Evolutionary conservation across 1,140 invertebrate species (phyloP).

Genomic region (Augochlora pura): DNA sequence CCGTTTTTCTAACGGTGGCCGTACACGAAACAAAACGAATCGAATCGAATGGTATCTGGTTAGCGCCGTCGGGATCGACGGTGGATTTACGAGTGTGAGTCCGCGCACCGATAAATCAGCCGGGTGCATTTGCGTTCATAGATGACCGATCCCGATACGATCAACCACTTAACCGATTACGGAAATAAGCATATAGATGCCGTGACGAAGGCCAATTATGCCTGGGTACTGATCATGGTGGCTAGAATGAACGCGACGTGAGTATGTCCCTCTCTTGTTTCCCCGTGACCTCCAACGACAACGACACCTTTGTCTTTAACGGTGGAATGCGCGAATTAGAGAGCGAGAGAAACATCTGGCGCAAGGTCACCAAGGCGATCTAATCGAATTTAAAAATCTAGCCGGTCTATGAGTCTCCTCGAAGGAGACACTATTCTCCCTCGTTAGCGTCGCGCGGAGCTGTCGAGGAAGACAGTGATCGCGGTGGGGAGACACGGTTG

Average conservation of each 20-base stretch:
- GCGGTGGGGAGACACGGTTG: too few species aligned
- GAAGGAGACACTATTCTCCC: too few species aligned
- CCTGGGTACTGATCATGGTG: slow-evolving; percentile 80
- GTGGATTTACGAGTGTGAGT: not conserved
- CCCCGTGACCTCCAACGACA: too few species aligned
- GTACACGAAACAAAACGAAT: not conserved
- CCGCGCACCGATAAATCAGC: not conserved
- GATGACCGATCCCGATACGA: slow-evolving; percentile 82
- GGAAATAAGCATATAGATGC: slow-evolving; percentile 83
- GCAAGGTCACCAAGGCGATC: too few species aligned
- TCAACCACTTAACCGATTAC: slow-evolving; percentile 83
- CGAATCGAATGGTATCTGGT: not conserved
- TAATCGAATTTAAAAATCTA: too few species aligned
- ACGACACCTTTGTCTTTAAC: too few species aligned
- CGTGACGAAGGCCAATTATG: slow-evolving; percentile 84
- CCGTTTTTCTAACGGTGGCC: not conserved
- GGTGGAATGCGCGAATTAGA: too few species aligned
- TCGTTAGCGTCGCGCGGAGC: too few species aligned
- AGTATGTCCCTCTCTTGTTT: slow-evolving; percentile 30
- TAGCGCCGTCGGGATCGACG: not conserved
- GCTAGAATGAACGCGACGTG: slow-evolving; percentile 82
- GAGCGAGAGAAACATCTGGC: too few species aligned
- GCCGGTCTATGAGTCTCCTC: too few species aligned
- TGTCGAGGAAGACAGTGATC: too few species aligned
- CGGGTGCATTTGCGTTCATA: slow-evolving; percentile 35